phyloP scores from a whole-genome alignment of 2,113 vertebrate species.

The Shinisaurus crocodilurus region DNA sequence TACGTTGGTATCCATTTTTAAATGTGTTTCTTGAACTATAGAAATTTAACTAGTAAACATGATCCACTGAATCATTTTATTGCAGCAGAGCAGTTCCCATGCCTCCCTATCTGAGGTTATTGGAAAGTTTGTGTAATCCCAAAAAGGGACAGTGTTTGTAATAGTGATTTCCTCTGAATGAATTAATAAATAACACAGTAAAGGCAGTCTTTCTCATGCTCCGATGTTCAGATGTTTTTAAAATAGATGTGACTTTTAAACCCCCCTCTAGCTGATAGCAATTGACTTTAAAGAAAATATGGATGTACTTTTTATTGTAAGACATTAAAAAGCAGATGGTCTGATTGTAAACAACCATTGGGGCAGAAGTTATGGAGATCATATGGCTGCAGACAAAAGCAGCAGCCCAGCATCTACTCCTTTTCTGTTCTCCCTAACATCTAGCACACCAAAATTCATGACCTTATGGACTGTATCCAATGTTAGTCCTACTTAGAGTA shows the following conservation, averaged over 20 bases:
- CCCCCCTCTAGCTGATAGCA: background rate
- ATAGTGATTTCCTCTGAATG: constrained; percentile 41
- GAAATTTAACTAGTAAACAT: background rate
- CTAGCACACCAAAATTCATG: background rate
- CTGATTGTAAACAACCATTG: background rate
- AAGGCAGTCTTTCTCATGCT: constrained; percentile 6
- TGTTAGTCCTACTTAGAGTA: too few species aligned
- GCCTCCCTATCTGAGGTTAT: constrained; percentile 14
- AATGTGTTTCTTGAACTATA: background rate
- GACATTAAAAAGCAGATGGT: background rate
- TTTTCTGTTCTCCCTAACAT: background rate
- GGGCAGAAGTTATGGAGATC: background rate
- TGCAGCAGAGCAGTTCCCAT: constrained; percentile 24
- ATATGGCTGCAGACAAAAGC: background rate
- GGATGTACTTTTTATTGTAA: background rate
- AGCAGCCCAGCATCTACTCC: background rate
- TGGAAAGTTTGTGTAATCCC: constrained; percentile 55
- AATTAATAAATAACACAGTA: constrained; percentile 34
- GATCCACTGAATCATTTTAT: constrained; percentile 24
- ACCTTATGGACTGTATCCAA: too few species aligned
- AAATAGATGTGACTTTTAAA: constrained; percentile 28
- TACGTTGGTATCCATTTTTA: background rate
- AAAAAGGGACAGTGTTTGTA: constrained; percentile 46
- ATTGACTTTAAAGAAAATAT: background rate
- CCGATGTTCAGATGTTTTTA: constrained; percentile 36